A percentile compares a stretch with the other conserved stretches of the same genome.
These are phyloP conservation scores for Linnaemya tessellans DNA, from an alignment of 2,888 invertebrate genomes.

Conservation along the genomic window DNA sequence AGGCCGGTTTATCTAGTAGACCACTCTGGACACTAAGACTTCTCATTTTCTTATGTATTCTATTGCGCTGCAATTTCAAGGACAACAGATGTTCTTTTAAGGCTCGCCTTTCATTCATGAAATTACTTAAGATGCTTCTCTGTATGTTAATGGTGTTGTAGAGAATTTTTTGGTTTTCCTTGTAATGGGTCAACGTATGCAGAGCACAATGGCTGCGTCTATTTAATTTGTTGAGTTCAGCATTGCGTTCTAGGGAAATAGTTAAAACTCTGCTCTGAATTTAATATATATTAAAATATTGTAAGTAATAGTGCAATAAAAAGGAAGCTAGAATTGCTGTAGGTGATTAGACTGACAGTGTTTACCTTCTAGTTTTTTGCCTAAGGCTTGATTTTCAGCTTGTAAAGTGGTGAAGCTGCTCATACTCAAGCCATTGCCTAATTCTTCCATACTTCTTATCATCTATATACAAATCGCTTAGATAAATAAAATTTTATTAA, in stretches of 20 bases:
- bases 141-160: conserved; percentile 59
- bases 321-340: no score
- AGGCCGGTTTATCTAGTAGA: conserved; percentile 77
- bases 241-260: conserved; percentile 76
- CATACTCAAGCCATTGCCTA: conserved; percentile 78
- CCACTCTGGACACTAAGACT: conserved; percentile 78
- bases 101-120: conserved; percentile 56
- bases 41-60: conserved; percentile 72
- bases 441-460: conserved; percentile 76
- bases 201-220: conserved; percentile 76
- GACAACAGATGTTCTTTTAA: conserved; percentile 74
- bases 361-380: conserved; percentile 81
- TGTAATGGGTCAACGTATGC: conserved; percentile 78
- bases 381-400: conserved; percentile 77
- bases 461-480: conserved; percentile 72
- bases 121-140: conserved; percentile 22
- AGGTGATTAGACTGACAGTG: no score
- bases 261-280: neutral
- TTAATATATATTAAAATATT: neutral
- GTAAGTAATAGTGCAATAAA: no score
- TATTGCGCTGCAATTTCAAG: conserved; percentile 75
- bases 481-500: neutral
- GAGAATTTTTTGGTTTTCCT: conserved; percentile 77
- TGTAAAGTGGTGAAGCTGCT: conserved; percentile 77
- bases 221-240: conserved; percentile 76